Base-by-base conservation (phyloP, 2,797 vertebrate genomes). In the Pangasius krempfi region DNA sequence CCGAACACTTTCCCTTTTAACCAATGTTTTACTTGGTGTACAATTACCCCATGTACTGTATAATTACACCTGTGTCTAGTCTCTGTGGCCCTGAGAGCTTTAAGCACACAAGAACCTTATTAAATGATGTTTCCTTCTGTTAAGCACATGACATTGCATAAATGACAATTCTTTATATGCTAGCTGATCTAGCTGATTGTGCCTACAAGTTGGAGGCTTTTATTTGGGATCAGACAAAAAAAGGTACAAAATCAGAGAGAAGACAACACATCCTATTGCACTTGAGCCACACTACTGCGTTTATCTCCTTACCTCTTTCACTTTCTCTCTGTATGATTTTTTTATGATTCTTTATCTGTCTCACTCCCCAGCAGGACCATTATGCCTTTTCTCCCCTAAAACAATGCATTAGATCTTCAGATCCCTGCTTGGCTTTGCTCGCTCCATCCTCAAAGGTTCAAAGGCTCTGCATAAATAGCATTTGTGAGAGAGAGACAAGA, bases 401-500 rank as follows among this genome's bases (percentile, higher is more conserved):
- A 92, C 86, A 89, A 88, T 85, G 87, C 87, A 90, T 90, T 84
- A 90, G 81, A 76, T 87, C 90, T 91, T 90, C 88, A 91, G 90
- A 92, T 90, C 91, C 89, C 76, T 66, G 84, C 60, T 80, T 58
- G 82, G 83, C 86, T 84, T 81, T 88, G 79, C 84, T 60, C 62
- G 84, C 73, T 73, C 54, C 66, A 60, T 83, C 88, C 82, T 84
- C 73, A 91, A 91, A 91, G 88, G 90, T 93, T 93, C 92, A 94
- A 94, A 93, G 91, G 87, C 78, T 88, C 6, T 75, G 66, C 84
- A 86, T 86, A 79, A 89, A 89, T 84, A 81, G 86, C 58, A 54
- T 30, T 47, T 64, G 20, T 86, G 44, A 60, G 80, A 6, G 87
- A 76, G 84, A 89, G 33, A 70, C 80, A 79, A 60, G 56, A 82